Evolutionary conservation across 2,888 invertebrate genomes (phyloP), one percentile per base, ranked within the genome.

Genomic region (Palloptera scutellata): DNA sequence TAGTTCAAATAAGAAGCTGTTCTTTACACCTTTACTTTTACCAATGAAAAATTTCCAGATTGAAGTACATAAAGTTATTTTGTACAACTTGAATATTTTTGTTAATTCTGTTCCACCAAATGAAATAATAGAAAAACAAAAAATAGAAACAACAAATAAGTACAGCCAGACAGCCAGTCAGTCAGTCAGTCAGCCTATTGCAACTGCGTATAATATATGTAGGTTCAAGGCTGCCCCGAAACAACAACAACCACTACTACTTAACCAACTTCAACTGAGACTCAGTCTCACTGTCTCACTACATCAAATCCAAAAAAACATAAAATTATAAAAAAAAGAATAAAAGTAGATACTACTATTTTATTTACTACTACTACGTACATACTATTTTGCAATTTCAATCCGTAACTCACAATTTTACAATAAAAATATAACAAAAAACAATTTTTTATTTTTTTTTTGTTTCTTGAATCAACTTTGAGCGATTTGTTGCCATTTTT

Each of bases 401-500:
- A 59, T 45, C 17, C 45, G 45, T 4, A 59, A 8, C 45, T 59
- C 19, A 19, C 59, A 45, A n/a, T n/a, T n/a, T n/a, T n/a, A n/a
- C 20, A 11, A 45, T 12, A 45, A 10, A 45, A 1, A 45, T 45
- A 45, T 13, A 45, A 45, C 45, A 45, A 45, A 45, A 45, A 45
- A 10, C 45, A 45, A 45, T 9, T 40, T 20, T 53, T n/a, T n/a
- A n/a, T n/a, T n/a, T n/a, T n/a, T n/a, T n/a, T n/a, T n/a, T 10
- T 71, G 72, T 71, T 71, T 30, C 41, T 40, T 45, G 41, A 58
- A 66, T 48, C 55, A 45, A 40, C 66, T 66, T 61, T 61, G 54
- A 61, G 61, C 74, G 76, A 76, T 59, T 75, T 61, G 12, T 58
- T 61, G 66, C 79, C 79, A 78, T 79, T 73, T 79, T 74, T 45